Base-by-base conservation (phyloP, 2,113 vertebrate genomes). In the Vulpes vulpes region DNA sequence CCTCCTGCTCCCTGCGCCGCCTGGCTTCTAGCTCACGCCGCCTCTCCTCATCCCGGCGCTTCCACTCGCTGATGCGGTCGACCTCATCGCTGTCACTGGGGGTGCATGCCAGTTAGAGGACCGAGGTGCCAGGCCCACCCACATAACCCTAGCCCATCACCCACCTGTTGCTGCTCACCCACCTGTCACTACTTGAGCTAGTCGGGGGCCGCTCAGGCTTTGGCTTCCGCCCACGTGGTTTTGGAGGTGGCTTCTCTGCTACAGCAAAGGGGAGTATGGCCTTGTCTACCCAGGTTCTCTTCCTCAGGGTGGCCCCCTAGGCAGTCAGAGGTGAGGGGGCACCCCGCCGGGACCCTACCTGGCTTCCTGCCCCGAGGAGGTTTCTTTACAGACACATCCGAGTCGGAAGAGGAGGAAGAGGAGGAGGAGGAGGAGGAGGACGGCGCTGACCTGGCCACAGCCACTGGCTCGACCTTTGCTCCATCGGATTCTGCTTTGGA, bases 21-120 rank as follows among this genome's bases (percentile, higher is more conserved):
- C 99, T 99, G 84, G 99, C 99, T 97, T 99, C 99, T 94, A 99
- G 99, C 98, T 99, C 99, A 2, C 99, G 98, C 20, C 99, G 98
- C 3, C 99, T 99, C 81, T 99, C 99, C 95, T 99, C 99, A 0
- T 99, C 99, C 3, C 99, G 96, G 87, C 99, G 99, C 98, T 99
- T 99, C 99, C 99, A 99, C 88, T 99, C 99, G 0, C 99, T 99
- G 99, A 99, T 99, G 83, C 99, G 99, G 98, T 99, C 99, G 9
- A 99, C 99, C 6, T 99, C 99, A 6, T 99, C 99, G 0, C 99
- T 99, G 92, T 97, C 97, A 0, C 98, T 98, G 97, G 0, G 0
- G 2, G 51, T 0, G 2, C 1, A 0, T 65, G 81, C 67, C 2
- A 0, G 35, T 78, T 2, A 32, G 74, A 35, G 60, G 15, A 55